These are phyloP conservation scores for Agrochola macilenta DNA, from an alignment of 2,888 invertebrate genomes.

Conservation along the genomic window DNA sequence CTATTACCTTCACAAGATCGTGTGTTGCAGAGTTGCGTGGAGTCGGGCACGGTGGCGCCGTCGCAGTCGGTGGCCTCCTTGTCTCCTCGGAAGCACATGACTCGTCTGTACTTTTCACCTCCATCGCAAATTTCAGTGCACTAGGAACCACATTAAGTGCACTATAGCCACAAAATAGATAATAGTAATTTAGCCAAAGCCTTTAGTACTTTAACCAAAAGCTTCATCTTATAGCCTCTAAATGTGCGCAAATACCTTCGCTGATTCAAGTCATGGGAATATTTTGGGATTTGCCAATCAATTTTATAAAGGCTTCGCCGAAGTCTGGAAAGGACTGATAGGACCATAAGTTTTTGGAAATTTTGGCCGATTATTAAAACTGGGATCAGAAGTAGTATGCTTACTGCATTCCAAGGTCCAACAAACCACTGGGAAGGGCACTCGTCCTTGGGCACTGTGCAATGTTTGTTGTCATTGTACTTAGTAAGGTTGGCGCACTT, in stretches of 20 bases:
- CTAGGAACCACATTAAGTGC: slow-evolving; percentile 76
- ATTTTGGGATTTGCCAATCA: no score
- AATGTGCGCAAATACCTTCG: no score
- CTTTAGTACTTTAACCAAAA: no score
- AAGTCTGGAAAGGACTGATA: neutral
- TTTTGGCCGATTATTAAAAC: no score
- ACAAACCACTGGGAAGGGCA: slow-evolving; percentile 97
- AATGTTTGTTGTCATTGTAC: slow-evolving; percentile 93
- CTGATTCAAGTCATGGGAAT: no score
- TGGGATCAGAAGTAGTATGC: slow-evolving; percentile 1
- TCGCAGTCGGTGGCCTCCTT: slow-evolving; percentile 92
- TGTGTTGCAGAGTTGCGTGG: slow-evolving; percentile 93
- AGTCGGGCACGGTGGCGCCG: slow-evolving; percentile 90
- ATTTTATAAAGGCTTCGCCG: no score
- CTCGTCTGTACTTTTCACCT: slow-evolving; percentile 93
- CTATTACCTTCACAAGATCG: slow-evolving; percentile 93
- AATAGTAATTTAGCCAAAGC: no score
- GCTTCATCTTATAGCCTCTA: no score
- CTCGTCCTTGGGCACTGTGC: slow-evolving; percentile 92
- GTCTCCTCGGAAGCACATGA: slow-evolving; percentile 94
- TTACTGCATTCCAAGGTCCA: slow-evolving; percentile 95
- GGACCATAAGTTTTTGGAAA: neutral
- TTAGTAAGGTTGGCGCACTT: slow-evolving; percentile 93
- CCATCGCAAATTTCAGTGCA: slow-evolving; percentile 96
- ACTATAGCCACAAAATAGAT: no score